Base-by-base conservation (phyloP, 2,797 vertebrate species). In the Clarias platycephalus region DNA sequence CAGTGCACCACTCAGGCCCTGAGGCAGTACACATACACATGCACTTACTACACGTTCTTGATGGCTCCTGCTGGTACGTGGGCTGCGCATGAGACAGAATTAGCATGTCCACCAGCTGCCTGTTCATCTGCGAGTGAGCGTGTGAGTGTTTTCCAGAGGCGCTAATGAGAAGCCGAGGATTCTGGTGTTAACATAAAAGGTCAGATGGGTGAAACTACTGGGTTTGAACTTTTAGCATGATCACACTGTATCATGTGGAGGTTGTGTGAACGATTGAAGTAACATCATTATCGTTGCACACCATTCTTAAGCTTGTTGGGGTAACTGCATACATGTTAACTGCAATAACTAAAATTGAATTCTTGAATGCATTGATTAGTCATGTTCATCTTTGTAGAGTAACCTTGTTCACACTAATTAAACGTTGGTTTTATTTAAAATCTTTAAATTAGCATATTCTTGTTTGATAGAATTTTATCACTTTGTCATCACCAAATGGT, bases 51-150 rank as follows among this genome's bases (percentile, higher is more conserved):
- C 31, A 70, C 31, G 37, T 86, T 83, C 63, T 57, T 84, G 83
- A 55, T 72, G 71, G 34, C 68, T 78, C 31, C 74, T 82, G 82
- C 82, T 76, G 78, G 37, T 63, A 71, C n/a, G 76, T 83, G 57
- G 80, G 74, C 28, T 80, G 66, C 26, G 68, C 31, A 67, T 63
- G 53, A 83, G 53, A 74, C 67, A 77, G 81, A 85, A 67, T 82
- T 77, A 86, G 60, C 81, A 83, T 75, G 79, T 81, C 72, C 80
- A 85, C 82, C 75, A 82, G 83, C 86, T 83, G 84, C 28, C 70
- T 31, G 20, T 82, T 82, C 67, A 60, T 82, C 68, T 72, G 81
- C 1, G 57, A 62, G 62, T 77, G 44, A 72, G 57, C 63, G 28
- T 64, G 40, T 49, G 70, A 40, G 83, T 80, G 55, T 28, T 82